Conservation (phyloP, 2,113 vertebrate genomes). For the Mungos mungo region DNA sequence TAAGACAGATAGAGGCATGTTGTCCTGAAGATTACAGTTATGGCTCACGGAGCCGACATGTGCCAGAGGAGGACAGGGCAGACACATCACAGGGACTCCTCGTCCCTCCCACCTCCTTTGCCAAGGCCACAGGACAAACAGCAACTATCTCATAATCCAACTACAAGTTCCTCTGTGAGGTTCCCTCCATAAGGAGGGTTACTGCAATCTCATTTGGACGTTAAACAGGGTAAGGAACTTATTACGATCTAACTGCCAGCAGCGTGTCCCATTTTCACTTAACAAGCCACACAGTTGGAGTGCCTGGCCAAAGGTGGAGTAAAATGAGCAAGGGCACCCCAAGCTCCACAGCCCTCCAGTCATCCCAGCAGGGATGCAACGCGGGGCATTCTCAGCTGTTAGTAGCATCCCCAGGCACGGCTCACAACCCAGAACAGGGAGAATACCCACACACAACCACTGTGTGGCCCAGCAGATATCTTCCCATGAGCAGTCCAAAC, state of each 20-base stretch:
- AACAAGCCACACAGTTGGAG: neutral
- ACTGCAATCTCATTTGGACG: neutral
- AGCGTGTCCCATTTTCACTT: neutral
- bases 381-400: neutral
- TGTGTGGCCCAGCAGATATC: too few species aligned
- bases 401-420: neutral
- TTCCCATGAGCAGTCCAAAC: neutral
- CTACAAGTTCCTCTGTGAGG: neutral
- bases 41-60: neutral
- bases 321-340: neutral
- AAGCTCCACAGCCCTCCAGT: neutral
- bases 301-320: neutral
- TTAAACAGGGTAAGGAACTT: neutral
- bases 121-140: neutral
- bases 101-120: neutral
- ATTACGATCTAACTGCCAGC: neutral
- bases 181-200: neutral
- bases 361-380: neutral
- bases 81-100: neutral
- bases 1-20: neutral
- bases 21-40: neutral
- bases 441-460: neutral
- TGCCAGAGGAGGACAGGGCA: accelerated
- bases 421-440: neutral
- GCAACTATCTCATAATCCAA: neutral